A percentile compares a stretch with the other conserved stretches of the same genome.
Evolutionary conservation across 64 coral and sea anemone genomes (phyloP).

Genomic region (Acropora yongei): DNA sequence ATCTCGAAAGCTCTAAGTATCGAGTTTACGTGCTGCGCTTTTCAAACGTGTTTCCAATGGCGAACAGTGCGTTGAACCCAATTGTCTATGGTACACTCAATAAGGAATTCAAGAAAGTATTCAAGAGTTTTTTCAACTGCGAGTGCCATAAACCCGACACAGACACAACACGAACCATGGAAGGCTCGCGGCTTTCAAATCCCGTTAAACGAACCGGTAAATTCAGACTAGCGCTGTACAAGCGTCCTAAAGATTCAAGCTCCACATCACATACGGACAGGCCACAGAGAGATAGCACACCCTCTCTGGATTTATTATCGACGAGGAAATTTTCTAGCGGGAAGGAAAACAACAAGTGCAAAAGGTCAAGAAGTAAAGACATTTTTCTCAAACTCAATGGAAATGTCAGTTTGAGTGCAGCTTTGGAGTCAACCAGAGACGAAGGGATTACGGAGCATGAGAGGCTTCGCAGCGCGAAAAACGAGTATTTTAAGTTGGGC

Average conservation of each 20-base stretch:
- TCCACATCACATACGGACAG: background rate
- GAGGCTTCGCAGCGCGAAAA: background rate
- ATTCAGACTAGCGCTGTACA: constrained; percentile 58
- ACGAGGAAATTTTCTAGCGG: background rate
- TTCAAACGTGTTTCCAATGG: constrained; percentile 94
- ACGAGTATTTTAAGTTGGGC: background rate
- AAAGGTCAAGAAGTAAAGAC: background rate
- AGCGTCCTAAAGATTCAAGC: constrained; percentile 13
- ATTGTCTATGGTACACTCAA: constrained; percentile 92
- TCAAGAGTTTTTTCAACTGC: constrained; percentile 86
- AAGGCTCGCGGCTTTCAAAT: background rate
- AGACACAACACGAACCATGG: background rate
- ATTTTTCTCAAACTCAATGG: background rate
- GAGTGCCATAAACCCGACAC: constrained; percentile 29
- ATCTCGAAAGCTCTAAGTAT: constrained; percentile 60
- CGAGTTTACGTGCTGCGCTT: constrained; percentile 80
- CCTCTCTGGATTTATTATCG: background rate
- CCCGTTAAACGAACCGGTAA: constrained; percentile 1
- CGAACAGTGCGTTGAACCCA: constrained; percentile 89
- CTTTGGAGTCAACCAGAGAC: background rate
- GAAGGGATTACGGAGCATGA: background rate
- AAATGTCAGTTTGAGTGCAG: background rate
- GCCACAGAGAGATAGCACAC: constrained; percentile 11
- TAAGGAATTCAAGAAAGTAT: constrained; percentile 88
- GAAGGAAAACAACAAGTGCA: background rate